phyloP scores from a whole-genome alignment of 2,797 vertebrate species.

The Danionella dracula region DNA sequence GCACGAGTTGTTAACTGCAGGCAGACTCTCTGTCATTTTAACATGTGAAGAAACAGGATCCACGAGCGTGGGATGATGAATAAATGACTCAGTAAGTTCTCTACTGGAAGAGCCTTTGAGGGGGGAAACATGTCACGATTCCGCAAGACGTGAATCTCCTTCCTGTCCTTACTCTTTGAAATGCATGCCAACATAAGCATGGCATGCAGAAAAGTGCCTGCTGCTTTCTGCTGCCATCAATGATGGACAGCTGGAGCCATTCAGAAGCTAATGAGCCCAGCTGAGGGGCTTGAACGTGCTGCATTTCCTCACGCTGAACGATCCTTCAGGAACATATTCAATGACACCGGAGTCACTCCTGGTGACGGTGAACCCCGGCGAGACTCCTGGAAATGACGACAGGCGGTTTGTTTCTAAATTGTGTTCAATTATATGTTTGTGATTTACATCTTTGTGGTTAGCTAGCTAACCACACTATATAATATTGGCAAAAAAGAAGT shows the following conservation, averaged over 20 bases:
- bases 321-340: neutral
- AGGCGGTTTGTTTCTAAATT: neutral
- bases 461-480: too few relatives aligned
- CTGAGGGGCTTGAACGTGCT: neutral
- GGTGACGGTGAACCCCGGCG: neutral
- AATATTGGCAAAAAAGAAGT: too few relatives aligned
- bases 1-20: neutral
- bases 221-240: neutral
- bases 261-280: conserved; percentile 17
- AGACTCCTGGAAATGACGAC: neutral
- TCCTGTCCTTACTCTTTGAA: conserved; percentile 18
- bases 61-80: neutral
- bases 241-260: conserved; percentile 12
- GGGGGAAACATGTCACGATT: conserved; percentile 13
- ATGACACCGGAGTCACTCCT: neutral
- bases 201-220: neutral
- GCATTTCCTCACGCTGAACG: neutral
- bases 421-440: neutral
- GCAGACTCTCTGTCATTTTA: neutral
- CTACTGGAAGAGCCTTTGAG: neutral
- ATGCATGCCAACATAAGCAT: neutral
- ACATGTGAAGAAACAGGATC: neutral
- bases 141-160: conserved; percentile 14
- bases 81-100: neutral
- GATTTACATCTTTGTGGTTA: neutral